Conservation (phyloP, 1,140 invertebrate genomes). For the Onthophagus taurus region DNA sequence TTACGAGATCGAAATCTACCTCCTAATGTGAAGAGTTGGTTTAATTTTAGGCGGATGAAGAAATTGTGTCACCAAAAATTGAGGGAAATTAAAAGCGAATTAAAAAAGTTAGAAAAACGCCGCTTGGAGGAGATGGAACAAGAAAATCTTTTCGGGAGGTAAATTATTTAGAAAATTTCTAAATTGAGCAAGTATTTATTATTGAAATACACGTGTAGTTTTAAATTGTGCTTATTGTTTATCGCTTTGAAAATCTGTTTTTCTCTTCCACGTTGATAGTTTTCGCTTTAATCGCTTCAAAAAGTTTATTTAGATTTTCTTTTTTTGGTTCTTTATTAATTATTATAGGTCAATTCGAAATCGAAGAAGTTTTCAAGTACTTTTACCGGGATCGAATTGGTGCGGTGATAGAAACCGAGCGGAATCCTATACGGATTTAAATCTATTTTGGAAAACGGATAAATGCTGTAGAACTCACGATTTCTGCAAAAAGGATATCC, state of each 20-base stretch:
- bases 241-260: background rate
- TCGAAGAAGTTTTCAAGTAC: background rate
- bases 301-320: background rate
- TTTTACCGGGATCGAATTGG: conserved; percentile 72
- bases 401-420: conserved; percentile 62
- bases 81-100: conserved; percentile 18
- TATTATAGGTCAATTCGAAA: background rate
- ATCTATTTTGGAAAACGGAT: conserved; percentile 57
- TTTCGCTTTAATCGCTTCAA: background rate
- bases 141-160: no score
- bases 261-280: background rate
- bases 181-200: no score
- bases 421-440: conserved; percentile 57
- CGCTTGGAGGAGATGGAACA: no score
- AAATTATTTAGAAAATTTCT: no score
- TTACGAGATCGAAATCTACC: conserved; percentile 35
- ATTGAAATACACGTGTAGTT: no score
- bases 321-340: conserved; percentile 4
- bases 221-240: no score
- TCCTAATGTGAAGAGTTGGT: conserved; percentile 38
- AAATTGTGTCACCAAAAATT: conserved; percentile 40
- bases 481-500: conserved; percentile 58
- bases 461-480: conserved; percentile 77
- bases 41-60: conserved; percentile 44
- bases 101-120: no score